phyloP scores from a whole-genome alignment of 2,113 vertebrate genomes.

The Sphaerodactylus townsendi region DNA sequence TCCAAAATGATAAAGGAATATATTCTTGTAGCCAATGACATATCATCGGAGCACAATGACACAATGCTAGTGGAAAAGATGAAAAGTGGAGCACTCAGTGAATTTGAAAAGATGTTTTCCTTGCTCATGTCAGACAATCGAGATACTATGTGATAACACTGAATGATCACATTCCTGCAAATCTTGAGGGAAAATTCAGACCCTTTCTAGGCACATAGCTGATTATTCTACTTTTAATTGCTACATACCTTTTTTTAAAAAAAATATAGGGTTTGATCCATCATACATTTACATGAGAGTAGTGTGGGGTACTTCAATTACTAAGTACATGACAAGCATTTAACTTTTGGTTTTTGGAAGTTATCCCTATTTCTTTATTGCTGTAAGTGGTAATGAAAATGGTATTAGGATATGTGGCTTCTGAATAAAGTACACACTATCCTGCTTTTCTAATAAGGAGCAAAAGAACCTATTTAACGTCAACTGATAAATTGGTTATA shows the following conservation, averaged over 20 bases:
- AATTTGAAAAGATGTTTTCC: background rate
- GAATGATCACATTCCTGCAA: background rate
- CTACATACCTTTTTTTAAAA: background rate
- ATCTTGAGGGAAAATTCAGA: background rate
- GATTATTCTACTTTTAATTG: background rate
- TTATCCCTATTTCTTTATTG: background rate
- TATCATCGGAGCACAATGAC: background rate
- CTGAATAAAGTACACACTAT: background rate
- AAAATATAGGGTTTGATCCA: background rate
- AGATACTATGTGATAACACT: background rate
- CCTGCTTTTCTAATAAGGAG: background rate
- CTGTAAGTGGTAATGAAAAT: background rate
- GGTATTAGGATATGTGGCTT: background rate
- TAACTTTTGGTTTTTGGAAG: background rate
- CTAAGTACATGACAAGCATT: background rate
- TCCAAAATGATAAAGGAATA: conserved; percentile 15
- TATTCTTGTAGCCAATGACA: conserved; percentile 14
- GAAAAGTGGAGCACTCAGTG: fast-evolving
- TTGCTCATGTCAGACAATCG: fast-evolving
- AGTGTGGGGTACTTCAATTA: background rate
- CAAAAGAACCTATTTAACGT: background rate
- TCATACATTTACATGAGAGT: background rate
- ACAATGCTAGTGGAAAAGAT: background rate
- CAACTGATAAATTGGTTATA: background rate
- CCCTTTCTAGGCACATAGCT: fast-evolving